Evolutionary conservation across 2,113 vertebrate genomes (phyloP).

Genomic region (Alethe diademata): DNA sequence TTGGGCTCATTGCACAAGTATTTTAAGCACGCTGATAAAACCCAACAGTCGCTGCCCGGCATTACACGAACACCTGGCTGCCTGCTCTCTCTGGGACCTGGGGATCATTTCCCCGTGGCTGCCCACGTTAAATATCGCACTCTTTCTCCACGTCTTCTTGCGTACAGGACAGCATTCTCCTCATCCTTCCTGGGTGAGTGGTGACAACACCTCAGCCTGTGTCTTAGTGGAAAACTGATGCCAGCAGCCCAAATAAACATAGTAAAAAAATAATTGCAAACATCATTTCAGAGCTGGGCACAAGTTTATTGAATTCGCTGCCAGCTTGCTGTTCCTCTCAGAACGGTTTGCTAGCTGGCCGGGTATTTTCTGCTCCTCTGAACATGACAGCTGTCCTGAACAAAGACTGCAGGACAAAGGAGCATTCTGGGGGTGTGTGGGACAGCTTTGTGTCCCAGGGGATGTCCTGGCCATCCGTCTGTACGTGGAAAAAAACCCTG

Average conservation of each 20-base stretch:
- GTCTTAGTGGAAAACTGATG: background rate
- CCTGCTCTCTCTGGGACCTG: background rate
- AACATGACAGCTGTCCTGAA: background rate
- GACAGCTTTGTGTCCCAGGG: background rate
- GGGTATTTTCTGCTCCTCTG: background rate
- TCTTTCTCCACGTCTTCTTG: background rate
- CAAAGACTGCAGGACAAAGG: background rate
- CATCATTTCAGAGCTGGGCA: background rate
- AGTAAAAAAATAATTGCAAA: background rate
- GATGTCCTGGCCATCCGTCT: background rate
- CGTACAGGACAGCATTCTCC: background rate
- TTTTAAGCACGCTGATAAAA: slow-evolving; percentile 56
- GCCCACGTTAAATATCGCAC: background rate
- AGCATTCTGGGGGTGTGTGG: fast-evolving
- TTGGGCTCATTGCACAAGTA: slow-evolving; percentile 52
- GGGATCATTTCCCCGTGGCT: background rate
- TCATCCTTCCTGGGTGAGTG: background rate
- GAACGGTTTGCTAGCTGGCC: background rate
- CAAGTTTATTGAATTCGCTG: background rate
- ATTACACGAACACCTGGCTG: background rate
- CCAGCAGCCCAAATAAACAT: background rate
- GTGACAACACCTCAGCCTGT: fast-evolving
- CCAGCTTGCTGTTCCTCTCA: background rate
- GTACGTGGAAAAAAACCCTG: background rate
- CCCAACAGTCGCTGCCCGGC: background rate